phyloP scores from a whole-genome alignment of 1,140 invertebrate species.

The Drosophila busckii region DNA sequence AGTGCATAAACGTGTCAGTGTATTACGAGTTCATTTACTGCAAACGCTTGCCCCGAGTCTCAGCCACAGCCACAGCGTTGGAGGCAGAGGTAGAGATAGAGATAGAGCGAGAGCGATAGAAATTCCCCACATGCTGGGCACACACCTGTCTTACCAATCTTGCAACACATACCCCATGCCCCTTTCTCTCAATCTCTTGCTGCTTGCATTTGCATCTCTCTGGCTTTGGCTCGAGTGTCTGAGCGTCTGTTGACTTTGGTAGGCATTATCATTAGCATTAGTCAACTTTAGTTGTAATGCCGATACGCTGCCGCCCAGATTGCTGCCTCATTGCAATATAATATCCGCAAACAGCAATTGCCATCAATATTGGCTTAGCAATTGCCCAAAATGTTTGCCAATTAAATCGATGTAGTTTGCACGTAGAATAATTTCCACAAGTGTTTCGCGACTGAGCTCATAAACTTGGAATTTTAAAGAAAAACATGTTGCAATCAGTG shows the following conservation, averaged over 20 bases:
- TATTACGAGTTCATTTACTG: constrained; percentile 71
- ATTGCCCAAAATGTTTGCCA: constrained; percentile 52
- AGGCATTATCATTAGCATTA: constrained; percentile 74
- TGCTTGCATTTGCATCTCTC: constrained; percentile 33
- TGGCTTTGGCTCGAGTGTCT: constrained; percentile 14
- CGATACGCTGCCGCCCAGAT: constrained; percentile 5
- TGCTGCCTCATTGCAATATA: constrained; percentile 14
- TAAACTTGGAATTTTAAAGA: too few species aligned
- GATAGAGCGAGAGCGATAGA: neutral
- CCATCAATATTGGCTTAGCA: constrained; percentile 50
- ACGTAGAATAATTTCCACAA: neutral
- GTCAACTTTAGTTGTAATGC: constrained; percentile 56
- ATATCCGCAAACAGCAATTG: constrained; percentile 34
- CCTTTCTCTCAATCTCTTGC: constrained; percentile 15
- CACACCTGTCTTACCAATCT: neutral
- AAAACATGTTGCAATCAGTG: too few species aligned
- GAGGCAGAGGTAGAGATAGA: too few species aligned
- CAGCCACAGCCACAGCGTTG: neutral
- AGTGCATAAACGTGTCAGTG: constrained; percentile 73
- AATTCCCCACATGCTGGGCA: neutral
- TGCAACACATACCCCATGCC: constrained; percentile 3
- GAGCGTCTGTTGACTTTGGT: constrained; percentile 56
- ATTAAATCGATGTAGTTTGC: constrained; percentile 46
- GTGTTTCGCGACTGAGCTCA: neutral
- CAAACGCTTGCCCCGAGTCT: constrained; percentile 19